phyloP scores from a whole-genome alignment of 2,888 invertebrate species.

The Acanthosepion pharaonis region DNA sequence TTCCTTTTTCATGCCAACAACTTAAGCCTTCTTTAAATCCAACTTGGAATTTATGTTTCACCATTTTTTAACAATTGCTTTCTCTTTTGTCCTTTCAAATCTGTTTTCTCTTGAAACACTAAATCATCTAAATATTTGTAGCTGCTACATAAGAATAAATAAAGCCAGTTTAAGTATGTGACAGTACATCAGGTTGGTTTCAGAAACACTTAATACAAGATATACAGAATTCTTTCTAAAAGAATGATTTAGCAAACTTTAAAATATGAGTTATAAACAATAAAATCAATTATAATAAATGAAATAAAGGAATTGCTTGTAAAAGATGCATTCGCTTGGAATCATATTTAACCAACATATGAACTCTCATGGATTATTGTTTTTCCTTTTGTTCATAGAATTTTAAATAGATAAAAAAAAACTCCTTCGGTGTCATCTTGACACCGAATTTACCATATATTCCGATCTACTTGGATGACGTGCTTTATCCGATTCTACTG shows the following conservation, averaged over 20 bases:
- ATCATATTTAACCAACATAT: no score
- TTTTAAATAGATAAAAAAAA: no score
- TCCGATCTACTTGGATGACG: no score
- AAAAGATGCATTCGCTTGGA: background rate
- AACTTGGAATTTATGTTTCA: background rate
- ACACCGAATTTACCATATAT: no score
- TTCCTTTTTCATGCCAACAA: background rate
- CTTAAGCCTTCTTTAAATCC: conserved; percentile 16
- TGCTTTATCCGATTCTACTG: no score
- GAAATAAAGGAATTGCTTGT: background rate
- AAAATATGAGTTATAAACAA: background rate
- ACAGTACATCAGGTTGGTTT: background rate
- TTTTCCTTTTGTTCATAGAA: no score
- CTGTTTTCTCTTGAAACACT: background rate
- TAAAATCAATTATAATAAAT: background rate
- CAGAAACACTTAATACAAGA: background rate
- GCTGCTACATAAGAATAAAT: background rate
- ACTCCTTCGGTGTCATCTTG: no score
- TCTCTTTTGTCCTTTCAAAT: background rate
- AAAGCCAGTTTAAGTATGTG: background rate
- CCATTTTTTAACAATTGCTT: background rate
- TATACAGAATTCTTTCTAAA: background rate
- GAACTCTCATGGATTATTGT: no score
- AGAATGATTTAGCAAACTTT: background rate
- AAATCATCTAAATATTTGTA: background rate